Evolutionary conservation across 2,888 invertebrate species (phyloP).

Genomic region (Eulithis prunata): DNA sequence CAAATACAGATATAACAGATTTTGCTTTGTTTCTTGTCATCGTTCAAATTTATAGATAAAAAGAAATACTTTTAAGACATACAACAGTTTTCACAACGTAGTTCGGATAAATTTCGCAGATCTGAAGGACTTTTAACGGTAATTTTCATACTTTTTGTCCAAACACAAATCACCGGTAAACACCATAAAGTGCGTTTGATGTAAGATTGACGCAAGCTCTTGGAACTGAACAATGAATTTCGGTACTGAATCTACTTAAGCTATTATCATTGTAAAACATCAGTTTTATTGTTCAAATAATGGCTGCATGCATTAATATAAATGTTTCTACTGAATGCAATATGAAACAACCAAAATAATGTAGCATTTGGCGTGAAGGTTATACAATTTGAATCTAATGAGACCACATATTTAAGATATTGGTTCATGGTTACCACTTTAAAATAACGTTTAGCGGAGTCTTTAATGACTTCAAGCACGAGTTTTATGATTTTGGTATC

Average conservation of each 20-base stretch:
- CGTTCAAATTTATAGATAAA: too few relatives aligned
- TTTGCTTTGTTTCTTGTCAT: too few relatives aligned
- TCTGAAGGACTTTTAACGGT: constrained; percentile 34
- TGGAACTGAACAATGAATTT: constrained; percentile 54
- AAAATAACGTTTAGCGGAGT: not conserved
- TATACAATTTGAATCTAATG: not conserved
- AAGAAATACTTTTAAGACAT: not conserved
- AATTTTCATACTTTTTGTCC: constrained; percentile 30
- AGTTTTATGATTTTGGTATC: too few relatives aligned
- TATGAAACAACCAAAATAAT: not conserved
- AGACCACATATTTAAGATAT: too few relatives aligned
- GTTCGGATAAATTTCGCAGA: constrained; percentile 15
- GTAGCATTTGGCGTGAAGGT: constrained; percentile 2
- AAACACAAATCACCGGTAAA: constrained; percentile 14
- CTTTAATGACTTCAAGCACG: not conserved
- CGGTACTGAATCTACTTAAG: constrained; percentile 47
- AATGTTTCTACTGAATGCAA: constrained; percentile 2
- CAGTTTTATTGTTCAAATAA: constrained; percentile 58
- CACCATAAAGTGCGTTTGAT: constrained; percentile 46
- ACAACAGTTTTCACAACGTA: constrained; percentile 6
- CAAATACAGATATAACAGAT: too few relatives aligned
- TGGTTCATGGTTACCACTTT: not conserved
- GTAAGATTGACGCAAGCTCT: constrained; percentile 57
- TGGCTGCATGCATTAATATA: constrained; percentile 8
- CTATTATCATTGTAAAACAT: constrained; percentile 53